phyloP scores from a whole-genome alignment of 2,888 invertebrate species.

The Euzetes globulus region DNA sequence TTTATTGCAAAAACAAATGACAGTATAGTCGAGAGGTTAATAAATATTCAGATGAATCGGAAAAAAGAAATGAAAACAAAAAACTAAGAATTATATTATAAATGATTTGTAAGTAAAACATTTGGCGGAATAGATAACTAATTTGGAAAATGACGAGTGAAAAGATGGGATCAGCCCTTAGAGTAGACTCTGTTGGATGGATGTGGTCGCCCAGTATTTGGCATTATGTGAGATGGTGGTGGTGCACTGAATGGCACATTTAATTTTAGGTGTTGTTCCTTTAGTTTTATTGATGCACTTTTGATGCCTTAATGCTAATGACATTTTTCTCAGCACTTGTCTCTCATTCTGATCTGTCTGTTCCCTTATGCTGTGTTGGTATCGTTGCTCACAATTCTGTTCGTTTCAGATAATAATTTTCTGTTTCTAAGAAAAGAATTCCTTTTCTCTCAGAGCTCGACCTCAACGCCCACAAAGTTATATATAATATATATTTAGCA shows the following conservation, averaged over 20 bases:
- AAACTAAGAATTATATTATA: too few relatives aligned
- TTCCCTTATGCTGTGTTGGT: neutral
- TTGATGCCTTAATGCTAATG: conserved; percentile 19
- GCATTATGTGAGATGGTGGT: neutral
- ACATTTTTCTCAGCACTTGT: neutral
- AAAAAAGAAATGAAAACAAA: too few relatives aligned
- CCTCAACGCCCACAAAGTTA: conserved; percentile 24
- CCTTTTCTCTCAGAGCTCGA: neutral
- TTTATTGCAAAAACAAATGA: too few relatives aligned
- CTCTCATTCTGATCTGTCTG: neutral
- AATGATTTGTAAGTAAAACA: too few relatives aligned
- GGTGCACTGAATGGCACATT: conserved; percentile 1
- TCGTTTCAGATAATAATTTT: neutral
- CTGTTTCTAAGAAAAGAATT: conserved; percentile 9
- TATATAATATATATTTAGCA: conserved; percentile 9
- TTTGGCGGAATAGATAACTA: too few relatives aligned
- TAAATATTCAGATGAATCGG: too few relatives aligned
- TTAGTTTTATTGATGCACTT: conserved; percentile 2
- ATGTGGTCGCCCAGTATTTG: too few relatives aligned
- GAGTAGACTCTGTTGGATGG: too few relatives aligned
- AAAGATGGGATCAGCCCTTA: too few relatives aligned
- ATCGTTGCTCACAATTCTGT: neutral
- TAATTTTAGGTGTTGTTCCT: conserved; percentile 23
- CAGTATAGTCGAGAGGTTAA: too few relatives aligned
- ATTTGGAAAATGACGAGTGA: too few relatives aligned